phyloP scores from a whole-genome alignment of 2,888 invertebrate genomes.

The Euplagia quadripunctaria region DNA sequence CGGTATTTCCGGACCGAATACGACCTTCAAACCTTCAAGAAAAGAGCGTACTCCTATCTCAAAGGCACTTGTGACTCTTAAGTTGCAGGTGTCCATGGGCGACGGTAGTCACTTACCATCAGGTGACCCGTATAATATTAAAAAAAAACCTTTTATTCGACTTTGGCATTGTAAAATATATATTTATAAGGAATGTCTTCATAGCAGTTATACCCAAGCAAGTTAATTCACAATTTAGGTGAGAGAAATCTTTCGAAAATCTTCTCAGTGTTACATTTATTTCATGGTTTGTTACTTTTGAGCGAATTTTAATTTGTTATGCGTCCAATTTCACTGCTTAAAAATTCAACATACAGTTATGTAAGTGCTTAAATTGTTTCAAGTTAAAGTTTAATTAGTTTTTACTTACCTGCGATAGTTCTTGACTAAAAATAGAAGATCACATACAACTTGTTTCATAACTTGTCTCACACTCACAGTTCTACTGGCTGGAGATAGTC shows the following conservation, averaged over 20 bases:
- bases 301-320: slow-evolving; percentile 5
- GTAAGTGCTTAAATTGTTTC: not conserved
- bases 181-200: too few species aligned
- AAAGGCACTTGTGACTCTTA: too few species aligned
- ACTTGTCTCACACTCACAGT: not conserved
- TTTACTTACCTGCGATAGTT: not conserved
- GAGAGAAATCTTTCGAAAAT: not conserved
- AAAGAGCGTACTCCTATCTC: too few species aligned
- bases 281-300: slow-evolving; percentile 12
- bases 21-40: too few species aligned
- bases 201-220: too few species aligned
- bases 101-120: too few species aligned
- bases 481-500: not conserved
- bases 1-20: too few species aligned
- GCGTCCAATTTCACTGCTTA: slow-evolving; percentile 13
- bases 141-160: too few species aligned
- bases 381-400: not conserved
- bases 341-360: not conserved
- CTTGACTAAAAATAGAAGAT: not conserved
- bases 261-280: not conserved
- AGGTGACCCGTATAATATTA: too few species aligned
- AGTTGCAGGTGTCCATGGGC: too few species aligned
- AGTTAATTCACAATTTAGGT: not conserved
- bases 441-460: not conserved
- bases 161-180: too few species aligned